phyloP scores from a whole-genome alignment of 2,113 vertebrate species.

The Jacana jacana region DNA sequence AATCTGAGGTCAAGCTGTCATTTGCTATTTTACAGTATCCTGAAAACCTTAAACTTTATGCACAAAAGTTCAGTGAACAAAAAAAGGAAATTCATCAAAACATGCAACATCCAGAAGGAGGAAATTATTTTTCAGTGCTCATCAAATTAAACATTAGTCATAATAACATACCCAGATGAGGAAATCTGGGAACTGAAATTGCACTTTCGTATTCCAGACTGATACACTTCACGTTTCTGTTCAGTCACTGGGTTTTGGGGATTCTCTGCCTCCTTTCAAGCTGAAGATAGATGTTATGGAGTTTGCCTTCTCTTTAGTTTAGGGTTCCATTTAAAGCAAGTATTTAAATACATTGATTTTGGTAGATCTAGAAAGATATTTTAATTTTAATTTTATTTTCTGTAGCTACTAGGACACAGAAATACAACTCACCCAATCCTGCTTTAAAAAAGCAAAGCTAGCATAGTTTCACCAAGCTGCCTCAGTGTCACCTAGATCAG shows the following conservation, averaged over 20 bases:
- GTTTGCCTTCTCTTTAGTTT: neutral
- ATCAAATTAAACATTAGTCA: neutral
- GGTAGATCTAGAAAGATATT: neutral
- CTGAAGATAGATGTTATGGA: neutral
- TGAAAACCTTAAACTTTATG: neutral
- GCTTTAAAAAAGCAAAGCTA: neutral
- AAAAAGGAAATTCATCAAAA: neutral
- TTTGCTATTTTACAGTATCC: neutral
- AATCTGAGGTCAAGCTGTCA: neutral
- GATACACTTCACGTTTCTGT: neutral
- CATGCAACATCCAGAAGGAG: neutral
- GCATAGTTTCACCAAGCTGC: neutral
- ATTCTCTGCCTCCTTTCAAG: fast-evolving
- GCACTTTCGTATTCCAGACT: neutral
- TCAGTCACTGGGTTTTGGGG: neutral
- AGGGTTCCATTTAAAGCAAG: neutral
- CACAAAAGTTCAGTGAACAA: neutral
- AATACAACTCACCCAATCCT: neutral
- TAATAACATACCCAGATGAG: neutral
- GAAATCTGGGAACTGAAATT: neutral
- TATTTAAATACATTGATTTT: neutral
- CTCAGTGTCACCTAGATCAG: neutral
- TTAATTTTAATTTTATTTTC: neutral
- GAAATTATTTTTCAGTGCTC: neutral
- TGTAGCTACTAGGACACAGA: neutral